These are phyloP conservation scores for Prietella phreatophila DNA, from an alignment of 2,113 vertebrate species.

Conservation along the genomic window DNA sequence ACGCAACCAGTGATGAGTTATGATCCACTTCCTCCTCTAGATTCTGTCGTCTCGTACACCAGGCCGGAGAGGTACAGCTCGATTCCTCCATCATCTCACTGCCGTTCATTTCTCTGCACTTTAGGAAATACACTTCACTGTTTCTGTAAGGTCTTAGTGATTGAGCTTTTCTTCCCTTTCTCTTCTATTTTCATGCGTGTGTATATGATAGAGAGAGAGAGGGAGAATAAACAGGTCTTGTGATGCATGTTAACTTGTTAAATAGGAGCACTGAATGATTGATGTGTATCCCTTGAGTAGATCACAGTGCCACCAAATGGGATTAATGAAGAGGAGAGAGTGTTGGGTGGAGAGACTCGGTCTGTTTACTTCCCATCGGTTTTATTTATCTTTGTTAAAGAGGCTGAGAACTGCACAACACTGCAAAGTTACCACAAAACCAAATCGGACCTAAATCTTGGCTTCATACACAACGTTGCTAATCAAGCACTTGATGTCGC, in stretches of 20 bases:
- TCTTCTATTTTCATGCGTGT: background rate
- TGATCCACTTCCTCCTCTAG: slow-evolving; percentile 90
- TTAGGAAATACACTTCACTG: background rate
- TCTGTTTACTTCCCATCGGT: background rate
- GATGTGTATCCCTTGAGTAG: background rate
- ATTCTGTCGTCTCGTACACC: slow-evolving; percentile 85
- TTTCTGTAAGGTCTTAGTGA: background rate
- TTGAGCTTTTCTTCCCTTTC: background rate
- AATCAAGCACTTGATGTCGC: background rate
- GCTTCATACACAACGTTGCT: background rate
- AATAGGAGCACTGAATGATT: background rate
- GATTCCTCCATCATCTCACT: background rate
- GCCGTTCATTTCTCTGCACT: background rate
- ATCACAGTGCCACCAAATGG: background rate
- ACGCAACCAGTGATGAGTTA: slow-evolving; percentile 92
- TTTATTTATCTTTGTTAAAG: background rate
- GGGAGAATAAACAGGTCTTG: slow-evolving; percentile 14
- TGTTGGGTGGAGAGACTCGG: background rate
- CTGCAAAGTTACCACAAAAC: background rate
- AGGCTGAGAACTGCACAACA: background rate
- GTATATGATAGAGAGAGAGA: background rate
- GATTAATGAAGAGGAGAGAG: background rate
- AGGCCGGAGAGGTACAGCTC: slow-evolving; percentile 85
- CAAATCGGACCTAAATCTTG: too few species aligned
- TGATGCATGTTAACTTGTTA: slow-evolving; percentile 35